phyloP scores from a whole-genome alignment of 2,888 invertebrate genomes.

The Pristionchus japonicus region DNA sequence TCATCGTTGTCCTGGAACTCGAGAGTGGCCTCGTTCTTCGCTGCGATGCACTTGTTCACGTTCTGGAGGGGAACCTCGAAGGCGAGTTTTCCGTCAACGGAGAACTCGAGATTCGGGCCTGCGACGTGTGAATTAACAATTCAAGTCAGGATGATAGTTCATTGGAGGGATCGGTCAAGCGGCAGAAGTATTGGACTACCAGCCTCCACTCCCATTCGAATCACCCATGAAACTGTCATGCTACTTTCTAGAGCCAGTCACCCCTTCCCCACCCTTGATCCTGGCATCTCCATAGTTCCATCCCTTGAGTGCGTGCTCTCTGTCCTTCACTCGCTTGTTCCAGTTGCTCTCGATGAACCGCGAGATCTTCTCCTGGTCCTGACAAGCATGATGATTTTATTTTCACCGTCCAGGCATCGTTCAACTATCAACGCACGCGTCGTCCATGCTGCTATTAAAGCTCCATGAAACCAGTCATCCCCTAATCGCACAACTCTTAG shows the following conservation, averaged over 20 bases:
- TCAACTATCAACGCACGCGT: too few relatives aligned
- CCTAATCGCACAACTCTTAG: background rate
- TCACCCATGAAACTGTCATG: background rate
- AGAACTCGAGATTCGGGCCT: slow-evolving; percentile 69
- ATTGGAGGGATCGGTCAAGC: too few relatives aligned
- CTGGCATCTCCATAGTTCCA: slow-evolving; percentile 99
- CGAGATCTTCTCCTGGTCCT: slow-evolving; percentile 93
- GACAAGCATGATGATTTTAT: too few relatives aligned
- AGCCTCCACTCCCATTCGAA: background rate
- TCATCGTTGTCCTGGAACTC: slow-evolving; percentile 93
- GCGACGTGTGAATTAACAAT: background rate
- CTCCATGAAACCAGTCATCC: background rate
- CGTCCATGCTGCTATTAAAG: too few relatives aligned
- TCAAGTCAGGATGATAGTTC: too few relatives aligned
- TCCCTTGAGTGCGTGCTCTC: slow-evolving; percentile 93
- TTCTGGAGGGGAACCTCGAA: slow-evolving; percentile 96
- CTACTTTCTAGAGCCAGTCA: background rate
- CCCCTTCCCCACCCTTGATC: slow-evolving; percentile 82
- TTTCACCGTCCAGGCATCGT: too few relatives aligned
- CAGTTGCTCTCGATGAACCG: slow-evolving; percentile 90
- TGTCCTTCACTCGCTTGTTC: slow-evolving; percentile 86
- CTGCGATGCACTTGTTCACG: slow-evolving; percentile 94
- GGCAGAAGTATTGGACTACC: background rate
- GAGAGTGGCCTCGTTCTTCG: slow-evolving; percentile 97
- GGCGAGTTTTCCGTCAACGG: slow-evolving; percentile 77